phyloP scores from a whole-genome alignment of 1,140 invertebrate species.

The Dreissena polymorpha region DNA sequence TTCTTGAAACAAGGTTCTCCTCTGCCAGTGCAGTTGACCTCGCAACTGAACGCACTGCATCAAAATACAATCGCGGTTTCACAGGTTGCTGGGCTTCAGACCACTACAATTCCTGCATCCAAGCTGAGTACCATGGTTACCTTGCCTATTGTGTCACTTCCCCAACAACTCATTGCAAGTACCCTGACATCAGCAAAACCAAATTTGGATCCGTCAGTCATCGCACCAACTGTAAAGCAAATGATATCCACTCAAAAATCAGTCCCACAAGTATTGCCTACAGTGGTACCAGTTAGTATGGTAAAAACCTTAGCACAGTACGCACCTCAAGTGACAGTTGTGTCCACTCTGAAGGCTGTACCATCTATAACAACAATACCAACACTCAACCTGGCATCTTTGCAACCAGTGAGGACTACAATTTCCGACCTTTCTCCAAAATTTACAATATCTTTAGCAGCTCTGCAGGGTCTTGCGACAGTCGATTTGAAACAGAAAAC shows the following conservation, averaged over 20 bases:
- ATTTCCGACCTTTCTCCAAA: neutral
- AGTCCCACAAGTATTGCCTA: neutral
- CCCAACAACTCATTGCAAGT: neutral
- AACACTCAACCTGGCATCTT: neutral
- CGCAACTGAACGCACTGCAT: neutral
- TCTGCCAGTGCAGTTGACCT: neutral
- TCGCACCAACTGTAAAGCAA: neutral
- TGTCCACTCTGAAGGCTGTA: neutral
- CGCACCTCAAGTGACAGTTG: neutral
- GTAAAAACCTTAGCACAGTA: neutral
- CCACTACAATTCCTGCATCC: neutral
- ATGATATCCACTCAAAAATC: slow-evolving; percentile 2
- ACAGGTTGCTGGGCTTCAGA: neutral
- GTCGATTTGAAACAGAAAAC: neutral
- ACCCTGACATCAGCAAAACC: neutral
- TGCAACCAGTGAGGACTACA: neutral
- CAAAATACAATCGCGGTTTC: neutral
- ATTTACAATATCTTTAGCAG: neutral
- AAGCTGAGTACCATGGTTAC: neutral
- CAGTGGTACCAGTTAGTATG: neutral
- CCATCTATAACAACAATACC: neutral
- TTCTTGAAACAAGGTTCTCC: slow-evolving; percentile 5
- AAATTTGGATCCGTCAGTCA: neutral
- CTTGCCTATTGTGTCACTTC: neutral
- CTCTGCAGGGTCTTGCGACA: neutral